phyloP scores from a whole-genome alignment of 2,797 vertebrate genomes.

The Staurois parvus region DNA sequence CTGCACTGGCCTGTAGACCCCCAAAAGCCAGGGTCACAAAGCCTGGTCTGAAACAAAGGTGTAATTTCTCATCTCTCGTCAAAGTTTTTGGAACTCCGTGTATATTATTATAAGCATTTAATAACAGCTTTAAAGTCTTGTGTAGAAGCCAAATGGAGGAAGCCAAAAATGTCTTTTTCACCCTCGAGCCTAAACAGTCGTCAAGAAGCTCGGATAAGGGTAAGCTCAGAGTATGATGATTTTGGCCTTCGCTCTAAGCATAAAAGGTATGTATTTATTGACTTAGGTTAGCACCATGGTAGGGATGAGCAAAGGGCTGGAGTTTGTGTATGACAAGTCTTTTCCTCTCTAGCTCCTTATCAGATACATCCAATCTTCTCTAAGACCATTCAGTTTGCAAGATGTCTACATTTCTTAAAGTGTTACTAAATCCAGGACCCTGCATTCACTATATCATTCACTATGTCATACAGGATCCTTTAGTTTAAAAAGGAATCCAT shows the following conservation, averaged over 20 bases:
- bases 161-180: constrained; percentile 20
- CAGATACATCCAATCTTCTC: neutral
- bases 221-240: constrained; percentile 26
- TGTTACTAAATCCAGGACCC: no score
- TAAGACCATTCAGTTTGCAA: neutral
- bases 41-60: neutral
- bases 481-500: no score
- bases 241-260: constrained; percentile 12
- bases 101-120: constrained; percentile 8
- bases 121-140: neutral
- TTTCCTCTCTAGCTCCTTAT: neutral
- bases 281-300: neutral
- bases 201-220: constrained; percentile 4
- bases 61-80: neutral
- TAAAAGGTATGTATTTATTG: constrained; percentile 33
- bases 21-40: neutral
- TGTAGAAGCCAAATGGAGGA: constrained; percentile 14
- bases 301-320: neutral
- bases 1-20: no score
- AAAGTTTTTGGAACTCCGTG: neutral
- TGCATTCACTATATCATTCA: no score
- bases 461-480: no score
- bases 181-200: constrained; percentile 27
- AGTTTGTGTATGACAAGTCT: neutral
- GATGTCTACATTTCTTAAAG: neutral